Base-by-base conservation (phyloP, 2,888 invertebrate genomes). In the Rhodophaea formosa region DNA sequence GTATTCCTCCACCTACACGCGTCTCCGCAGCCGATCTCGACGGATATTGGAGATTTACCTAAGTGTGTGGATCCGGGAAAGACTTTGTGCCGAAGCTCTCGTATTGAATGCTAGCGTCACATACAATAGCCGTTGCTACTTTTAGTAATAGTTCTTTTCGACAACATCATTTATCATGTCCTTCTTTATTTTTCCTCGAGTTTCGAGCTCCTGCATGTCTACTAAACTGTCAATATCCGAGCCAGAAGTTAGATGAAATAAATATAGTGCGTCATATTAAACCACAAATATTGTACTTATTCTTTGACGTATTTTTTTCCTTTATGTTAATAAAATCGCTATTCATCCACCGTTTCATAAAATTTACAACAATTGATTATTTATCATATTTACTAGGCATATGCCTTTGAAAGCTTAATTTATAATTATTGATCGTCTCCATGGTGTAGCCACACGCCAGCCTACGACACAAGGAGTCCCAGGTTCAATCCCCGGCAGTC, bases 11-110 rank as follows among this genome's bases (percentile, higher is more conserved):
- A 73, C 72, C 68, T 68, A 70, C 68, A 71, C 76, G 74, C 71
- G 72, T 77, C 78, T 79, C 76, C 68, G 68, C 74, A 80, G 77
- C 73, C 77, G 80, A 80, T 82, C 79, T 78, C 73, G 73, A 71
- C 81, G 86, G 86, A 86, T 86, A 86, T 87, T 84, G 82, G 77
- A 84, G 86, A 86, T 88, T 86, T 86, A 84, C 79, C 81, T 83
- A 85, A 86, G 82, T 83, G 82, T 84, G 79, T 79, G 78, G 79
- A 86, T 84, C 83, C 82, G 79, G 73, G 65, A 73, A 77, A 81
- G 80, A 81, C 79, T 84, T 83, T 81, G 75, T 80, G 75, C 74
- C 72, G 71, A 70, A 79, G 80, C 79, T 80, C 77, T 80, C 74
- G 71, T 72, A 74, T 73, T 72, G 72, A 73, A 74, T 72, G 66